A percentile compares a stretch with the other conserved stretches of the same genome.
phyloP scores from a whole-genome alignment of 2,797 vertebrate species.

The Dendrocincla tyrannina region DNA sequence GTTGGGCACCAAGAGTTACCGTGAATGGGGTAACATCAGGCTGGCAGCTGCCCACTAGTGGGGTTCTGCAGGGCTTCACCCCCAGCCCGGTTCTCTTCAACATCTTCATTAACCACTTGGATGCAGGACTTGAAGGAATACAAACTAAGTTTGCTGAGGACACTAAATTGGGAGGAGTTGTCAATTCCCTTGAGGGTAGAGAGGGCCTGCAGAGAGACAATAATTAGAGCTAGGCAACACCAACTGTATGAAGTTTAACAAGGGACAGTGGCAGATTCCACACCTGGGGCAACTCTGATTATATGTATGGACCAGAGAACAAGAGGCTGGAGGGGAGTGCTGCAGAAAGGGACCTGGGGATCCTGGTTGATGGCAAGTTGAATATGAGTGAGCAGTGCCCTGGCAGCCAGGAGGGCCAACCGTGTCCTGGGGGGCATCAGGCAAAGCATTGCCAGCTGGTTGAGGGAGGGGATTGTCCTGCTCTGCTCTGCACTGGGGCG shows the following conservation, averaged over 20 bases:
- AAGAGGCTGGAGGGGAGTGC: neutral
- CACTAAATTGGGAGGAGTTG: neutral
- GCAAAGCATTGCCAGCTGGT: rapidly evolving
- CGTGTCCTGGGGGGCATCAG: rapidly evolving
- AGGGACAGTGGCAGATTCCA: neutral
- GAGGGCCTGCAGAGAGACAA: neutral
- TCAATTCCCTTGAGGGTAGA: neutral
- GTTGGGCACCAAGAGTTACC: neutral
- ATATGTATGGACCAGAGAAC: neutral
- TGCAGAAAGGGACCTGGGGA: neutral
- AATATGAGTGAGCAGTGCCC: neutral
- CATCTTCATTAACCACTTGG: rapidly evolving
- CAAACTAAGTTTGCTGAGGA: neutral
- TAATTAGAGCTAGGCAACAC: neutral
- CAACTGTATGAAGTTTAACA: neutral
- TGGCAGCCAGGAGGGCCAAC: neutral
- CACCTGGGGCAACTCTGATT: neutral
- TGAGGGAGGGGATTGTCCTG: neutral
- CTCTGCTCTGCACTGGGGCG: rapidly evolving
- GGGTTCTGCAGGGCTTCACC: neutral
- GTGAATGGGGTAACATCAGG: neutral
- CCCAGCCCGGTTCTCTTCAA: neutral
- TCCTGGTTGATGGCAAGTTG: neutral
- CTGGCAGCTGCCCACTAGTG: neutral
- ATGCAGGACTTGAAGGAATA: neutral